These are phyloP conservation scores for Paedocypris micromegethes DNA, from an alignment of 2,797 vertebrate species.

Conservation along the genomic window DNA sequence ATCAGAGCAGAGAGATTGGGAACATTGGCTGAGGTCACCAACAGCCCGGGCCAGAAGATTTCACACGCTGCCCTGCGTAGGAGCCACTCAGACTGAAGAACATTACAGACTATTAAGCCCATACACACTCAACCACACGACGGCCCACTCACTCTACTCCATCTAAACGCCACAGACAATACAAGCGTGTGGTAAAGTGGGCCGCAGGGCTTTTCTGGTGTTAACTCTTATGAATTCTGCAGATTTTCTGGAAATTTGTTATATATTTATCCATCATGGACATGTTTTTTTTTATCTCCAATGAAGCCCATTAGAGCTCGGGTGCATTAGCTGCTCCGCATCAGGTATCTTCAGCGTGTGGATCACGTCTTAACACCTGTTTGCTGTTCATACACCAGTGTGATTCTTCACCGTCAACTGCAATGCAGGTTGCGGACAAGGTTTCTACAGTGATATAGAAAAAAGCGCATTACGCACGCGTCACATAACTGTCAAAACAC, in stretches of 20 bases:
- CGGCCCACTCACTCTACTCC: neutral
- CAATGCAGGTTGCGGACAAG: slow-evolving; percentile 32
- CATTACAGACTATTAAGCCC: neutral
- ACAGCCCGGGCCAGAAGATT: neutral
- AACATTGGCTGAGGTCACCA: neutral
- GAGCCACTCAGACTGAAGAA: neutral
- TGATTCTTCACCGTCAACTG: slow-evolving; percentile 31
- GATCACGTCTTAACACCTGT: neutral
- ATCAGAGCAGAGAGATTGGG: neutral
- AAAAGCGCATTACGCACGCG: slow-evolving; percentile 15
- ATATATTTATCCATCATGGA: slow-evolving; percentile 10
- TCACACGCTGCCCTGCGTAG: neutral
- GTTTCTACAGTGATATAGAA: slow-evolving; percentile 22
- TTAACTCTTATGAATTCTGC: neutral
- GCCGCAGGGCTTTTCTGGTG: neutral
- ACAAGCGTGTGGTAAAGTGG: neutral
- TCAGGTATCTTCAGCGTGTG: neutral
- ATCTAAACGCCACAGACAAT: neutral
- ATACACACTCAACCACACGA: neutral
- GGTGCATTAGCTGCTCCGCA: neutral
- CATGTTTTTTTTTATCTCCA: slow-evolving; percentile 9
- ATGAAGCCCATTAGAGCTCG: slow-evolving; percentile 23
- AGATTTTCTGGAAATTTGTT: slow-evolving; percentile 1
- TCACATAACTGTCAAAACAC: slow-evolving; percentile 24
- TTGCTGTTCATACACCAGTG: neutral